Evolutionary conservation across 2,797 vertebrate species (phyloP), one percentile per base, ranked within the genome.

Genomic region (Synaphobranchus kaupii): DNA sequence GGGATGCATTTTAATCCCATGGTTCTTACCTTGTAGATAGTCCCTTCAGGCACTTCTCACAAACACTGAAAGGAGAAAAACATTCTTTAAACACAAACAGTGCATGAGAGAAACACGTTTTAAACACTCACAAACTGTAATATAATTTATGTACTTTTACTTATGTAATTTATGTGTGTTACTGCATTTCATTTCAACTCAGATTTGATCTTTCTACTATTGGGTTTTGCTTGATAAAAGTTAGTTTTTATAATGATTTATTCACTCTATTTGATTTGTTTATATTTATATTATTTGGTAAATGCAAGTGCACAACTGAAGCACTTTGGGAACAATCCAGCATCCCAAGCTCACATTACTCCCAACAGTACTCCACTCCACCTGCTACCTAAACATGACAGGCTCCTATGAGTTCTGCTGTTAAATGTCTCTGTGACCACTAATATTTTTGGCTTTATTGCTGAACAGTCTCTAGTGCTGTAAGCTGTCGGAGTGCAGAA

Each of bases 31-130:
- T 94, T 89, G 87, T 34, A 39, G 91, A 90, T 63, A 95, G 94
- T 71, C 93, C 92, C 86, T 95, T 93, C 71, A 95, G 89, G 87
- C 91, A 91, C 80, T 89, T 90, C 85, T 92, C 92, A 91, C 94
- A 95, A 0, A 94, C 91, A 80, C 94, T 95, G 90, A 28, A n/a
- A 76, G 86, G 52, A 80, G 63, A 87, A 71, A 68, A 56, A 54
- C 13, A 86, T 31, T 83, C 54, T 76, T 52, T 66, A 83, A 22
- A 63, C 60, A 63, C 60, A 22, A 22, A 63, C 60, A 63, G 20
- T 63, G 7, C 20, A 63, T 7, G 60, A 6, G 20, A 63, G 52
- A 87, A 82, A 85, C 48, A 82, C 52, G 47, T 28, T 66, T 52
- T 28, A 71, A 66, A 86, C 68, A 76, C 10, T 31, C 85, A 76